Evolutionary conservation across 2,797 vertebrate genomes (phyloP).

Genomic region (Lepilemur ruficaudatus): DNA sequence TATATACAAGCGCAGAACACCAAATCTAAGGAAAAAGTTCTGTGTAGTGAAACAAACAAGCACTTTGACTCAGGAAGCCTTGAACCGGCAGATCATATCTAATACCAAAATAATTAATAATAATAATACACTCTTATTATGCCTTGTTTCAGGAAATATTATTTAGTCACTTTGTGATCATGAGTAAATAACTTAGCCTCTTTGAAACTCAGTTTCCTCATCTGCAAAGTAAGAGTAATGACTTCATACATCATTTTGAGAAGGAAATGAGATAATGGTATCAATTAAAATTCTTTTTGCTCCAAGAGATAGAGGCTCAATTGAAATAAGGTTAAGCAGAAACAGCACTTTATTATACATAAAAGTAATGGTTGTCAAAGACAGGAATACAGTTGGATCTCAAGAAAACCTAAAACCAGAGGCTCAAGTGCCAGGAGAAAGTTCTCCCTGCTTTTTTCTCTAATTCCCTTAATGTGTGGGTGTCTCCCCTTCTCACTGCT

Average conservation of each 20-base stretch:
- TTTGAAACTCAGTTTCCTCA: slow-evolving; percentile 8
- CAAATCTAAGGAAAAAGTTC: not conserved
- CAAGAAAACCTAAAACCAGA: not conserved
- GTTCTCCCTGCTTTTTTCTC: not conserved
- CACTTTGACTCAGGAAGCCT: not conserved
- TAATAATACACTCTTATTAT: not conserved
- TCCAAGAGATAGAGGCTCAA: not conserved
- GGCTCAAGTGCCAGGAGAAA: not conserved
- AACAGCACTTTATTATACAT: not conserved
- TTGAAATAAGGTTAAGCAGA: not conserved
- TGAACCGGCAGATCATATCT: not conserved
- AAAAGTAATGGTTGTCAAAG: not conserved
- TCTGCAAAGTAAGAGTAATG: not conserved
- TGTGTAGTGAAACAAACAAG: not conserved
- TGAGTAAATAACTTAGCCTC: not conserved
- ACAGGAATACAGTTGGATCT: not conserved
- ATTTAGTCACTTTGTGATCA: not conserved
- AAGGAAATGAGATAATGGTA: not conserved
- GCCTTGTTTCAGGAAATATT: not conserved
- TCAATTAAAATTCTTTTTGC: not conserved
- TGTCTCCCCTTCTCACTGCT: not conserved
- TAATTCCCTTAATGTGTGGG: not conserved
- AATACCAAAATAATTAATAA: not conserved
- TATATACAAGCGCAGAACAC: not conserved
- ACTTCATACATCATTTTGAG: not conserved